Percentiles rank a stretch among this genome's conserved stretches.
phyloP scores from a whole-genome alignment of 2,888 invertebrate species.

The Cepaea hortensis region DNA sequence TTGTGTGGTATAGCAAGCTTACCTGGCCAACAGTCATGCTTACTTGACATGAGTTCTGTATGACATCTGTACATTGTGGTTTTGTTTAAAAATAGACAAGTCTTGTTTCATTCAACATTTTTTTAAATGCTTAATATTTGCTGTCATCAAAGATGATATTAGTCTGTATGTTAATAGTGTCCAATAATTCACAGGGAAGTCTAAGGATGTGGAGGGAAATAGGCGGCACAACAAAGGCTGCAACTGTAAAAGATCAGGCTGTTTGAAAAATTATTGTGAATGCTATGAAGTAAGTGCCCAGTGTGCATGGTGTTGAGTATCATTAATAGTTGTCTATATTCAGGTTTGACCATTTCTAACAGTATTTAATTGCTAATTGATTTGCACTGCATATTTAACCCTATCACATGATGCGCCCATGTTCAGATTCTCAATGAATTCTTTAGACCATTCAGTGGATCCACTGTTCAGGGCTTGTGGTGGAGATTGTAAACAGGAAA shows the following conservation, averaged over 20 bases:
- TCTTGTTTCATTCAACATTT: background rate
- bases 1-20: no score
- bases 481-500: no score
- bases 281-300: conserved; percentile 90
- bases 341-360: background rate
- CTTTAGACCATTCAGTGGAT: no score
- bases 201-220: conserved; percentile 84
- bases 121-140: background rate
- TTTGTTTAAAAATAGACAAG: background rate
- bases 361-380: no score
- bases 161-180: background rate
- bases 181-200: conserved; percentile 64
- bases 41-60: background rate
- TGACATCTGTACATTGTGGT: no score
- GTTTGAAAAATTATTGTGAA: conserved; percentile 99
- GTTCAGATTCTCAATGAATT: no score
- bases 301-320: background rate
- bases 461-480: no score
- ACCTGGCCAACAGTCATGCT: no score
- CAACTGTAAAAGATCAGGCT: conserved; percentile 98
- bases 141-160: no score
- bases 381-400: no score
- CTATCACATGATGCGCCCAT: no score
- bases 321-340: background rate
- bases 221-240: conserved; percentile 98